Conservation (phyloP, 2,113 vertebrate genomes). For the Atherinomorus stipes region DNA sequence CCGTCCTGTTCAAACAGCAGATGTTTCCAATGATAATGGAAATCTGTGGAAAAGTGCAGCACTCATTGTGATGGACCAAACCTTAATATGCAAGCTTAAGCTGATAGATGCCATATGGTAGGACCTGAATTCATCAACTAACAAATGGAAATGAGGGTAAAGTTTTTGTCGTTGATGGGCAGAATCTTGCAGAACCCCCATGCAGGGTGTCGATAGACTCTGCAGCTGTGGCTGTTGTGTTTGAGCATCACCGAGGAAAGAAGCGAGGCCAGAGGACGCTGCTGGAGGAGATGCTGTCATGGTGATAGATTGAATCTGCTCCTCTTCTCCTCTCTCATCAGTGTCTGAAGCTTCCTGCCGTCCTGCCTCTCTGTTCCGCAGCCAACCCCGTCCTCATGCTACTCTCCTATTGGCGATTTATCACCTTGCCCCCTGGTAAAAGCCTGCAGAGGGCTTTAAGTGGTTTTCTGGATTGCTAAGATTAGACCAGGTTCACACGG, state of each 20-base stretch:
- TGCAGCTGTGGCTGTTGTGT: neutral
- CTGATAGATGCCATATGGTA: no score
- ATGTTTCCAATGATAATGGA: no score
- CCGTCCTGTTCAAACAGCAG: no score
- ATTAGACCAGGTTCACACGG: slow-evolving; percentile 34
- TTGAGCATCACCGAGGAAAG: neutral
- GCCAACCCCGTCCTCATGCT: neutral
- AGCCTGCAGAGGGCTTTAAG: neutral
- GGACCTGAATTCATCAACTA: no score
- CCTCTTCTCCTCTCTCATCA: slow-evolving; percentile 43
- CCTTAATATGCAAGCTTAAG: no score
- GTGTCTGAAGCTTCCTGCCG: slow-evolving; percentile 24
- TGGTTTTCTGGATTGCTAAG: slow-evolving; percentile 44
- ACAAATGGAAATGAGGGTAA: no score
- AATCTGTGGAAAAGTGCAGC: no score
- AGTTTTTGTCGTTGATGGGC: slow-evolving; percentile 1
- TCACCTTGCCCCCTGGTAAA: slow-evolving; percentile 29
- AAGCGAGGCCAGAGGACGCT: slow-evolving; percentile 10
- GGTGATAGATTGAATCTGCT: slow-evolving; percentile 40
- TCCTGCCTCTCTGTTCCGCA: neutral
- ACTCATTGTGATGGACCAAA: no score
- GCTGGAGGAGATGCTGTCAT: slow-evolving; percentile 57
- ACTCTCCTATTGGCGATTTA: slow-evolving; percentile 24
- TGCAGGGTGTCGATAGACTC: neutral
- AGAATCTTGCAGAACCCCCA: neutral